Conservation (phyloP, 1,140 invertebrate species). For the Drosophila kohkoa region DNA sequence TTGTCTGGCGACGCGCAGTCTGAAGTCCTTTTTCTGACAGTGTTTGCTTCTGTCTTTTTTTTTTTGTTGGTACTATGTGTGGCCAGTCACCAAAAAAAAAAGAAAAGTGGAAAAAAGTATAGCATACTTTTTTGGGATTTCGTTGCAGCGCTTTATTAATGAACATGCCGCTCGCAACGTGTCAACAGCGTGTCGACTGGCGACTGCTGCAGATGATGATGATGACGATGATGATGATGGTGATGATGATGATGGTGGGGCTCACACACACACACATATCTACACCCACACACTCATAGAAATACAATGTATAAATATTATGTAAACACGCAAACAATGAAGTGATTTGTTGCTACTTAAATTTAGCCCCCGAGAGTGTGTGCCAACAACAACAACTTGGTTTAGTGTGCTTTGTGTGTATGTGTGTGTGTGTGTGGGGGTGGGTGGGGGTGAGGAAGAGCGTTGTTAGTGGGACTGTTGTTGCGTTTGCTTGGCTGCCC, state of each 20-base stretch:
- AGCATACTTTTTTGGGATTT: conserved; percentile 53
- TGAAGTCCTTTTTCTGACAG: conserved; percentile 64
- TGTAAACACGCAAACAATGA: conserved; percentile 83
- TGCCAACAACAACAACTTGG: conserved; percentile 28
- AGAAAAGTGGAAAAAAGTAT: conserved; percentile 4
- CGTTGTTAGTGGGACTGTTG: conserved; percentile 5
- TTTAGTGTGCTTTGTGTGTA: neutral
- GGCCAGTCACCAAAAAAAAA: neutral
- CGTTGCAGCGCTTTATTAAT: conserved; percentile 71
- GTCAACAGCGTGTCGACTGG: conserved; percentile 52
- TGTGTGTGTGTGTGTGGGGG: neutral
- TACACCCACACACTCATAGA: conserved; percentile 11
- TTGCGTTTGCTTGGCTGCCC: conserved; percentile 35
- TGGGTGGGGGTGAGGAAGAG: neutral
- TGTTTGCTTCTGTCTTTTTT: neutral
- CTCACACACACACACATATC: conserved; percentile 1
- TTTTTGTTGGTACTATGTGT: neutral
- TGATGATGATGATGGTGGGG: neutral
- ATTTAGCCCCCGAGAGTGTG: conserved; percentile 70
- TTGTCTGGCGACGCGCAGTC: conserved; percentile 66
- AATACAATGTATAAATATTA: conserved; percentile 80
- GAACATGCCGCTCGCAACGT: conserved; percentile 57
- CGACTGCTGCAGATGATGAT: neutral
- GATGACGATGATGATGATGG: neutral
- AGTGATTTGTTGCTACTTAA: conserved; percentile 83